Conservation (phyloP, 2,113 vertebrate genomes). For the Azemiops feae region DNA sequence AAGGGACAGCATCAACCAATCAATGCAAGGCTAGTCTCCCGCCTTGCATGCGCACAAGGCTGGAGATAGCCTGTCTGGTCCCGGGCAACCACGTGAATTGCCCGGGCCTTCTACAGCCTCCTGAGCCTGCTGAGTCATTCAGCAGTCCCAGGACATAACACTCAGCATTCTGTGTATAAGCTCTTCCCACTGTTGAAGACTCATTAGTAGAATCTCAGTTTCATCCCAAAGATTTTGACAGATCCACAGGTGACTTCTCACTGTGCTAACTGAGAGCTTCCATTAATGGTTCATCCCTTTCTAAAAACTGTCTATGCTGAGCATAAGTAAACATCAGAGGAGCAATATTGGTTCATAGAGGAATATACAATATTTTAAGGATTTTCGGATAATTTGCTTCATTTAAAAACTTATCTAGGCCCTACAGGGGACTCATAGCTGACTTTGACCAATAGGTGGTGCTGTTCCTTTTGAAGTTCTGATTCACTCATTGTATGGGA, state of each 20-base stretch:
- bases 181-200: neutral
- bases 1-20: too few species aligned
- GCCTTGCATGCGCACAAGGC: too few species aligned
- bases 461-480: conserved; percentile 23
- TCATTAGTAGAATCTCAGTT: neutral
- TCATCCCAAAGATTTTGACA: neutral
- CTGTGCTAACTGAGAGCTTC: neutral
- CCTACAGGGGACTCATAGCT: neutral
- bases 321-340: neutral
- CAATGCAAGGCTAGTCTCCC: too few species aligned
- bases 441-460: neutral
- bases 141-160: too few species aligned
- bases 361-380: neutral
- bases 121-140: too few species aligned
- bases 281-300: neutral
- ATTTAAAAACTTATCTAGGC: neutral
- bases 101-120: too few species aligned
- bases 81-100: too few species aligned
- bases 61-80: too few species aligned
- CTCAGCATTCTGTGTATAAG: neutral
- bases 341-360: neutral
- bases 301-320: neutral
- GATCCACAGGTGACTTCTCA: neutral
- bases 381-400: neutral
- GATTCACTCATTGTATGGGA: neutral